These are phyloP conservation scores for Chrysemys picta DNA, from an alignment of 2,113 vertebrate genomes.

Conservation along the genomic window DNA sequence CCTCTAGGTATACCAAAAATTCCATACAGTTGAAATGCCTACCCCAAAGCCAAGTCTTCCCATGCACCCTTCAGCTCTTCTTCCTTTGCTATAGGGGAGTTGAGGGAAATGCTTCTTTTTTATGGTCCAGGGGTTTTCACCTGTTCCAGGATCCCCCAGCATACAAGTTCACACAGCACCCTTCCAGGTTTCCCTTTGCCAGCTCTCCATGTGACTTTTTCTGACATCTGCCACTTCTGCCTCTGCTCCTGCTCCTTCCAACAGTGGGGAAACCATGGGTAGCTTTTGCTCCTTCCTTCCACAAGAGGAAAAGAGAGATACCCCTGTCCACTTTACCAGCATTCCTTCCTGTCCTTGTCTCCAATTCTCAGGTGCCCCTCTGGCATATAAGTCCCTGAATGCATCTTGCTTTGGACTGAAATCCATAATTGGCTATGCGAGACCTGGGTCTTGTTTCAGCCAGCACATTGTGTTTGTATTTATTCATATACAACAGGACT, in stretches of 20 bases:
- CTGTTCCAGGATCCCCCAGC: neutral
- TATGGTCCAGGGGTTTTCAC: neutral
- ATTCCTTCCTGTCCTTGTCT: neutral
- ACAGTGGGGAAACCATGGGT: fast-evolving
- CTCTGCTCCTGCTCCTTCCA: neutral
- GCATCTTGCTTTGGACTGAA: neutral
- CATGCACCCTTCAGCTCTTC: neutral
- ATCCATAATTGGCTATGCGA: neutral
- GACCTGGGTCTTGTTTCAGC: neutral
- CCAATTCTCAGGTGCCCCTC: neutral
- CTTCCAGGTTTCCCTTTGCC: neutral
- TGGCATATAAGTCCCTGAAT: neutral
- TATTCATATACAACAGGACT: neutral
- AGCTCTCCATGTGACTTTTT: neutral
- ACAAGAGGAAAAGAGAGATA: neutral
- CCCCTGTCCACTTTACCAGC: neutral
- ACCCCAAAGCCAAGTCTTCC: neutral
- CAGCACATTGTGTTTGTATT: neutral
- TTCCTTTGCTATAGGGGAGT: neutral
- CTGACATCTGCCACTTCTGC: neutral
- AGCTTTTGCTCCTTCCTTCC: neutral
- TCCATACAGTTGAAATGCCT: neutral
- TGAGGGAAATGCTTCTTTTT: neutral
- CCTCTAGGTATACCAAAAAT: neutral
- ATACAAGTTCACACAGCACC: neutral